These are phyloP conservation scores for Cinara cedri DNA, from an alignment of 2,888 invertebrate genomes.

Conservation along the genomic window DNA sequence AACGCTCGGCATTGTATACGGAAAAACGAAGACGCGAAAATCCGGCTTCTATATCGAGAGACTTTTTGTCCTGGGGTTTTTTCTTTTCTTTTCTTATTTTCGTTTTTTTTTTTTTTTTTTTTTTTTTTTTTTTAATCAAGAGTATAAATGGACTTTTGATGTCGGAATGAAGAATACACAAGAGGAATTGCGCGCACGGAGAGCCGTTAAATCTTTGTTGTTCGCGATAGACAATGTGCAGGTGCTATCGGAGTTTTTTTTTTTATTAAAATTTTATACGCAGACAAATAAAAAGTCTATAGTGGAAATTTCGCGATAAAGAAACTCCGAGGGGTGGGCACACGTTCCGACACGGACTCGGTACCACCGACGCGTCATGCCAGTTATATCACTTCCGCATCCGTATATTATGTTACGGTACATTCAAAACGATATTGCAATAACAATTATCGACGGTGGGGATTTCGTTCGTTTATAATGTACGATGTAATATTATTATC, in stretches of 20 bases:
- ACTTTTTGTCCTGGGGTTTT: background rate
- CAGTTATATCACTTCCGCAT: too few relatives aligned
- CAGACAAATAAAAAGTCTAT: too few relatives aligned
- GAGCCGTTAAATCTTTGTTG: background rate
- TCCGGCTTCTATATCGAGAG: background rate
- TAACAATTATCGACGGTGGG: background rate
- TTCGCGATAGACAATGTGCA: background rate
- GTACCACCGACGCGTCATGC: background rate
- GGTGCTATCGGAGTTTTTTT: background rate
- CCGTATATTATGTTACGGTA: background rate
- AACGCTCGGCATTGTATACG: background rate
- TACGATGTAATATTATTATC: background rate
- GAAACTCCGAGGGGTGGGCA: background rate
- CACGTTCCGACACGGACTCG: background rate
- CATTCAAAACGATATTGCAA: background rate
- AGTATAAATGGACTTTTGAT: slow-evolving; percentile 15
- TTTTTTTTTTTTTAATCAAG: slow-evolving; percentile 13
- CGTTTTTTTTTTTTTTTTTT: background rate
- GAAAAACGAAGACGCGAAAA: background rate
- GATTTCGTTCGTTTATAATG: background rate
- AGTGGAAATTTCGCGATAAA: background rate
- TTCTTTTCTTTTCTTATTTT: background rate
- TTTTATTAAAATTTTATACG: background rate
- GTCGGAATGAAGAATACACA: background rate
- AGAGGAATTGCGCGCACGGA: background rate